phyloP scores from a whole-genome alignment of 2,113 vertebrate species.

The Ondatra zibethicus region DNA sequence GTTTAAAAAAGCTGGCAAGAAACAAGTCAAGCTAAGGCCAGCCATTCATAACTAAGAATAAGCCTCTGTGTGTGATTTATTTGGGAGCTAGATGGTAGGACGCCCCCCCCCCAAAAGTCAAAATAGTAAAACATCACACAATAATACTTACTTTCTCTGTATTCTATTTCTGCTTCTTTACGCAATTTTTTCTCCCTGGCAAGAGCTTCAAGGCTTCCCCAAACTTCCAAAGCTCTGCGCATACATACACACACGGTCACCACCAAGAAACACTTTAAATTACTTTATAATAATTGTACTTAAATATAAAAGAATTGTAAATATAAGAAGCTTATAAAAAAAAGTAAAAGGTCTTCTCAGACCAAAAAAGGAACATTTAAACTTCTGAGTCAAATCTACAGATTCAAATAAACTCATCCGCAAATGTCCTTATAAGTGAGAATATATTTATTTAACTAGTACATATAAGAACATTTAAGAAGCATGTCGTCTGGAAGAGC shows the following conservation, averaged over 20 bases:
- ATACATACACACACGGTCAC: not conserved
- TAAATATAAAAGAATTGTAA: constrained; percentile 31
- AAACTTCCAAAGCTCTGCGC: constrained; percentile 95
- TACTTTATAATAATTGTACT: constrained; percentile 40
- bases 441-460: not conserved
- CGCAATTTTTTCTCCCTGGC: constrained; percentile 94
- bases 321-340: constrained; percentile 11
- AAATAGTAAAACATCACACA: no score
- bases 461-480: constrained; percentile 19
- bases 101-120: no score
- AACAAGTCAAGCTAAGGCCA: no score
- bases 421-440: constrained; percentile 44
- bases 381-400: constrained; percentile 48
- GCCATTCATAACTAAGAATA: no score
- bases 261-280: constrained; percentile 41
- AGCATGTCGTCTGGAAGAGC: constrained; percentile 11
- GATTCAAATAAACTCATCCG: constrained; percentile 10
- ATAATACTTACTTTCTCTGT: constrained; percentile 94
- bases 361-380: constrained; percentile 27
- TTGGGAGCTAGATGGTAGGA: no score
- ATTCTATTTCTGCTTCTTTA: constrained; percentile 94
- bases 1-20: no score
- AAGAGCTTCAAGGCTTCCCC: constrained; percentile 97
- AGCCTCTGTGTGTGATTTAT: no score
- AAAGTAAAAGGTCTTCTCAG: constrained; percentile 19